Evolutionary conservation across 2,797 vertebrate genomes (phyloP), one percentile per base, ranked within the genome.

Genomic region (Alauda arvensis): DNA sequence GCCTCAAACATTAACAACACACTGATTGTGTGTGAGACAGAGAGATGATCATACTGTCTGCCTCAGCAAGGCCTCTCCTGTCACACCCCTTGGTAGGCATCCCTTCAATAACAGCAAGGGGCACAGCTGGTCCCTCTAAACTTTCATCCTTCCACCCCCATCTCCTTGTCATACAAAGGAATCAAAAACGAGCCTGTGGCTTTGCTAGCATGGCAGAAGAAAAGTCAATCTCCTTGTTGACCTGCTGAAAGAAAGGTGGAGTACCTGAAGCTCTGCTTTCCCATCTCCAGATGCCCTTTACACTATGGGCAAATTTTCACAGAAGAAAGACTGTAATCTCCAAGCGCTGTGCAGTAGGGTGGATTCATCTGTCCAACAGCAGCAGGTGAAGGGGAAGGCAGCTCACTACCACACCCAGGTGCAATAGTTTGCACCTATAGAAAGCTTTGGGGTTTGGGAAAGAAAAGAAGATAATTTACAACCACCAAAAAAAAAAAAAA

Each of bases 131-230:
- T 45, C 14, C 18, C 57, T 75, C 46, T 15, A 42, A 63, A 66
- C 28, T n/a, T 42, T 24, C 62, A 59, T 83, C 39, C 40, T 3
- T 20, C 10, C 4, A 2, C 3, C 18, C 19, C 31, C 31, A n/a
- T 28, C 7, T 65, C 17, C 28, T 65, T 46, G 7, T 42, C 53
- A 33, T 13, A 25, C 3, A 33, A 14, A 14, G 21, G 33, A 71
- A 66, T 18, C 1, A 2, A 24, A 87, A 89, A 48, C 3, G 12
- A 78, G 6, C 5, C 0, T 0, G 9, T 40, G 7, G 18, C 37
- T 83, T 68, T 83, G 37, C 43, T 56, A 33, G 45, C 5, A 5
- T 0, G 63, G 34, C 46, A 69, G 10, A 66, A 67, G 26, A 34
- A 67, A 63, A 65, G n/a, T 29, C 25, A 8, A 26, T 46, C 37